Base-by-base conservation (phyloP, 2,113 vertebrate species). In the Gymnobelideus leadbeateri region DNA sequence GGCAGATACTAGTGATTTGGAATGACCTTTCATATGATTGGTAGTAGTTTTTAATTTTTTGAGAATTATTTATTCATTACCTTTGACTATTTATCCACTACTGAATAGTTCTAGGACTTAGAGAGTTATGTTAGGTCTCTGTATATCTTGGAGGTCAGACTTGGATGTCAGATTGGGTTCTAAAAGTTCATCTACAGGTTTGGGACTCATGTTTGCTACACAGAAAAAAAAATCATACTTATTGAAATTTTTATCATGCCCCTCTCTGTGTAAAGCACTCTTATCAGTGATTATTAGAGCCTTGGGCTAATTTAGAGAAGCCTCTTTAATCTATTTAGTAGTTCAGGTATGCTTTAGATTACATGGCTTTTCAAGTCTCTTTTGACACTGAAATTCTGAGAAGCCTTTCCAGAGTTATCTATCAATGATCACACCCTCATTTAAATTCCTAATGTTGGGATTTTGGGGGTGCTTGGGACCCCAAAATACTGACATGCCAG, bases 311-410 rank as follows among this genome's bases (percentile, higher is more conserved):
- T 61, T 61, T 25, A 61, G 11, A 37, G 10, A 61, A 61, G 26
- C 2, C 26, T 61, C 1, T 12, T 61, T 61, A 61, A 61, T 31
- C 28, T 61, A 31, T 3, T 61, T 61, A 37, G 12, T 31, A 37
- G 28, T 31, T 61, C 10, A 7, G 57, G 11, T 61, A 0, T 57
- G 26, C 7, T 61, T 61, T 51, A 37, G 54, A 55, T 55, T n/a
- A 61, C 31, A 50, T 51, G 51, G 37, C 49, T 49, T 89, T 2
- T 9, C 54, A 54, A 12, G 24, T 53, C 91, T 43, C 25, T 95
- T 90, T 49, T 54, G 91, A 68, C 43, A 37, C 21, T 21, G 52
- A 91, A 68, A 57, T 84, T 91, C 89, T 94, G 91, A 77, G 49
- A 50, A 26, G 37, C 50, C 26, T 61, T n/a, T 68, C 31, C 31